These are phyloP conservation scores for Notechis scutatus DNA, from an alignment of 2,113 vertebrate species.

Conservation along the genomic window DNA sequence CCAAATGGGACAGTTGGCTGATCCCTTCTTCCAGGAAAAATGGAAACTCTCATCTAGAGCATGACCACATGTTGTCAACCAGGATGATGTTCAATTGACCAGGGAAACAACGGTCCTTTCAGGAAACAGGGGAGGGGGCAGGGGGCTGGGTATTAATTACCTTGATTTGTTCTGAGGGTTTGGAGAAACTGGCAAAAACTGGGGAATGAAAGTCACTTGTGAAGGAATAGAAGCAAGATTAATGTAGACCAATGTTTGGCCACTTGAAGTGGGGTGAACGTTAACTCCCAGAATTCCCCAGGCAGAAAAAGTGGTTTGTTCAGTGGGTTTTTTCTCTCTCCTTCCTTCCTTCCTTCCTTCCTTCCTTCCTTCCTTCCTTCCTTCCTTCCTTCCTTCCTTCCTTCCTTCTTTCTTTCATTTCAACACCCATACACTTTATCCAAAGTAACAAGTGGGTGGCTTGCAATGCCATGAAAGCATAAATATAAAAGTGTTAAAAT, in stretches of 20 bases:
- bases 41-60: neutral
- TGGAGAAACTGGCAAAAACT: neutral
- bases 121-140: neutral
- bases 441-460: no score
- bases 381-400: no score
- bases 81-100: neutral
- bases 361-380: no score
- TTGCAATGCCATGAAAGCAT: no score
- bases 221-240: neutral
- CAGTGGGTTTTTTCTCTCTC: no score
- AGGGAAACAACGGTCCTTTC: neutral
- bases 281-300: no score
- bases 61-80: neutral
- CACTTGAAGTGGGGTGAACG: no score
- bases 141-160: neutral
- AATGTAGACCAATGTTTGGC: no score
- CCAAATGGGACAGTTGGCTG: neutral
- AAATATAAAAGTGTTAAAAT: no score
- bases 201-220: neutral
- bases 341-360: no score
- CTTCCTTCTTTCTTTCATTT: no score
- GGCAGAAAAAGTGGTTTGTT: neutral
- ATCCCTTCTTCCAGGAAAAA: neutral
- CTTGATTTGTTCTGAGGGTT: neutral
- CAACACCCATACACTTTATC: no score